phyloP scores from a whole-genome alignment of 2,113 vertebrate species.

The Mobula birostris region DNA sequence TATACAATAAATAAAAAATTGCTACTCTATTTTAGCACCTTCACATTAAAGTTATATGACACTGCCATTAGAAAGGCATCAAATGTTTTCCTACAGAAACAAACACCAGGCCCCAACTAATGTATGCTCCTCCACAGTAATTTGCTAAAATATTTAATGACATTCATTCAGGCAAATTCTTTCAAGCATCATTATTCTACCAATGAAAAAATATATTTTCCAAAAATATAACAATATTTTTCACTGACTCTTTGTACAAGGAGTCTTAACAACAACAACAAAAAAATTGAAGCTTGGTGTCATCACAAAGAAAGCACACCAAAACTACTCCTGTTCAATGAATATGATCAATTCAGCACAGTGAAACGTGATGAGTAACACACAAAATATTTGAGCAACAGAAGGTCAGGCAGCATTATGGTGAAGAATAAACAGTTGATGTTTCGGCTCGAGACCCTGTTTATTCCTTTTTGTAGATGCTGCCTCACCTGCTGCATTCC shows the following conservation, averaged over 20 bases:
- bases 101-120: no score
- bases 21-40: neutral
- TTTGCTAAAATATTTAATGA: neutral
- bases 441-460: no score
- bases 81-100: neutral
- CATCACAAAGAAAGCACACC: neutral
- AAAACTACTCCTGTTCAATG: neutral
- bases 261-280: neutral
- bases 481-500: no score
- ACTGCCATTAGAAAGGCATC: neutral
- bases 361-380: neutral
- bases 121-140: neutral
- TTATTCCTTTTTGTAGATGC: no score
- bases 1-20: neutral
- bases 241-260: neutral
- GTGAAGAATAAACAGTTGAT: no score
- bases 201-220: constrained; percentile 7
- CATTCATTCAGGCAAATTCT: neutral
- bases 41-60: neutral
- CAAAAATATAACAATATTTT: constrained; percentile 3
- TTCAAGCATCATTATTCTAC: neutral
- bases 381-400: no score
- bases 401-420: no score
- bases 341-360: neutral
- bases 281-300: neutral